Percentiles rank a stretch among this genome's conserved stretches.
Evolutionary conservation across 37 sponge, comb jelly and placozoan species (phyloP).

Genomic region (Beroe forskalii): DNA sequence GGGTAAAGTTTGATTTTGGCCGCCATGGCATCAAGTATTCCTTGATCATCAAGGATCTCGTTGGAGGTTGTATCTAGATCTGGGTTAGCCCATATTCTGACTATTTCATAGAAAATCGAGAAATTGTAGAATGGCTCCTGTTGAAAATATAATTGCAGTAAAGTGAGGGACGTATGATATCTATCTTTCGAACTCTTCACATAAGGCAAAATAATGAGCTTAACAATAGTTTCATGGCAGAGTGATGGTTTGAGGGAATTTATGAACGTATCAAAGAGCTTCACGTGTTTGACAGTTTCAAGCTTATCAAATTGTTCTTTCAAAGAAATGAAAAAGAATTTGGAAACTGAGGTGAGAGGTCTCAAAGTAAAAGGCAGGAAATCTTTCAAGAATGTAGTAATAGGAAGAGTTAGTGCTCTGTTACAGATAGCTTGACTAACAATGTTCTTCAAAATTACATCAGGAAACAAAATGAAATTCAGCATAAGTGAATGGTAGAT

Average conservation of each 20-base stretch:
- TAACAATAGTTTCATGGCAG: not conserved
- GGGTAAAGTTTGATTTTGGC: conserved; percentile 1
- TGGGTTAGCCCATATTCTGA: conserved; percentile 18
- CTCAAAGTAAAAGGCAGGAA: conserved; percentile 35
- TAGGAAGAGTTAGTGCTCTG: conserved; percentile 6
- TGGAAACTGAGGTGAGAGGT: not conserved
- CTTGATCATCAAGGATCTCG: not conserved
- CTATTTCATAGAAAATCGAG: conserved; percentile 41
- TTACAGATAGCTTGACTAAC: conserved; percentile 3
- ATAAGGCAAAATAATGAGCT: not conserved
- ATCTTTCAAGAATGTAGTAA: conserved; percentile 7
- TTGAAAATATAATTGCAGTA: conserved; percentile 4
- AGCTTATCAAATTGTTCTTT: not conserved
- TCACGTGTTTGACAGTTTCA: conserved; percentile 5
- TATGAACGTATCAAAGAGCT: conserved; percentile 14
- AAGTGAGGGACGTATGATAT: not conserved
- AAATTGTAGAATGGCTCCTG: conserved; percentile 48
- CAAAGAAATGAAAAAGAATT: not conserved
- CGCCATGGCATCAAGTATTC: not conserved
- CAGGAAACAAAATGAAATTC: not conserved
- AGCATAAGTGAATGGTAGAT: conserved; percentile 13
- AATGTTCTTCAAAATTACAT: not conserved
- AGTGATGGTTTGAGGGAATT: not conserved
- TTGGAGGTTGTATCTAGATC: not conserved
- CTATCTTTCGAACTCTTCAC: not conserved